Conservation (phyloP, 2,797 vertebrate species). For the Ceryle rudis region DNA sequence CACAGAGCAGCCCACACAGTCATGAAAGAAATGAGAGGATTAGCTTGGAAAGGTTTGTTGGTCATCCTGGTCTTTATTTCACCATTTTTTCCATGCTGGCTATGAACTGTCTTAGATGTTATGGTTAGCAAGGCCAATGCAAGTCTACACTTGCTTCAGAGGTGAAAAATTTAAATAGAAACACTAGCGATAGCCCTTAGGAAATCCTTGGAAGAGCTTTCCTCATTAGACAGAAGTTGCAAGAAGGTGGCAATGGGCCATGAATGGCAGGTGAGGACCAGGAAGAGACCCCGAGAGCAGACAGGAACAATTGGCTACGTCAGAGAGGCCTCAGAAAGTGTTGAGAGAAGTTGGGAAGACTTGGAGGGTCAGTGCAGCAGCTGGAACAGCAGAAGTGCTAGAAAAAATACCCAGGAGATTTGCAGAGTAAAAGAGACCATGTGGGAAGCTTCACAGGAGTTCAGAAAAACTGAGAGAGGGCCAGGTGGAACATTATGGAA, state of each 20-base stretch:
- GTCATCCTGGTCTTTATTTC: background rate
- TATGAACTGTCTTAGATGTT: background rate
- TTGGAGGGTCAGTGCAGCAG: conserved; percentile 5
- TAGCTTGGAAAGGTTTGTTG: background rate
- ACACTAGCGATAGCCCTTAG: background rate
- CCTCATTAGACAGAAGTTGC: background rate
- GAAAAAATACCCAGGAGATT: conserved; percentile 38
- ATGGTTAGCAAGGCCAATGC: background rate
- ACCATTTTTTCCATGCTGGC: background rate
- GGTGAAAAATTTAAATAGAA: conserved; percentile 36
- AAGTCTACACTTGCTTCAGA: conserved; percentile 37
- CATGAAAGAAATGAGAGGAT: background rate
- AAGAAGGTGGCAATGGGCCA: conserved; percentile 25
- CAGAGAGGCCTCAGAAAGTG: conserved; percentile 22
- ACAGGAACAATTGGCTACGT: conserved; percentile 12
- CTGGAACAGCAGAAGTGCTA: conserved; percentile 47
- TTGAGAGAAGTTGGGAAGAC: conserved; percentile 54
- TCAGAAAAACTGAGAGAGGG: conserved; percentile 65
- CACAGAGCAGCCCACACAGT: background rate
- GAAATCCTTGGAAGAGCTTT: conserved; percentile 29
- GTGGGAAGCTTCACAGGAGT: conserved; percentile 64
- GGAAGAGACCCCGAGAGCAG: conserved; percentile 20
- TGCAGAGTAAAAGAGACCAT: conserved; percentile 49
- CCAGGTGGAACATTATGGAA: conserved; percentile 61
- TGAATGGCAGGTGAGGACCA: conserved; percentile 49